Evolutionary conservation across 2,888 invertebrate genomes (phyloP).

Genomic region (Hedychridium roseum): DNA sequence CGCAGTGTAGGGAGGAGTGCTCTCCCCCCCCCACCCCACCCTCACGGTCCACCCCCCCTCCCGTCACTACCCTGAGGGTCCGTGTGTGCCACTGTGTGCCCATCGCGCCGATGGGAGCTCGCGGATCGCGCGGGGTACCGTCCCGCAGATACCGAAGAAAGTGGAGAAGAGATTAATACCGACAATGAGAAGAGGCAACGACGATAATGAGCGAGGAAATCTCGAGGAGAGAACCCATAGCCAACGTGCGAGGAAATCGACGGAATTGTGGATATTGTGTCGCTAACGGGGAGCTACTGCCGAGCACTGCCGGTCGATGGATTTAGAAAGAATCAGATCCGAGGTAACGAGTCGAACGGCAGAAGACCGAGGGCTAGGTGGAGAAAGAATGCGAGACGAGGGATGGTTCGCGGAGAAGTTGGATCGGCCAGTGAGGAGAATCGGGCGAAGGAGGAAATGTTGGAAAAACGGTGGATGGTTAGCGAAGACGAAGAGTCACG

Average conservation of each 20-base stretch:
- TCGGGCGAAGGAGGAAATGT: conserved; percentile 10
- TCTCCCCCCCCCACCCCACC: conserved; percentile 19
- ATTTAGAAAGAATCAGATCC: no score
- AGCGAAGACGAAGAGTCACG: conserved; percentile 5
- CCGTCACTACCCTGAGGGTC: neutral
- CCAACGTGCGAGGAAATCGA: no score
- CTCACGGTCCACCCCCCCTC: neutral
- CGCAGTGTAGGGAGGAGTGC: no score
- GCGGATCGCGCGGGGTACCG: no score
- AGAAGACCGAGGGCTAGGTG: conserved; percentile 12
- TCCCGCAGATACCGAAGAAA: conserved; percentile 4
- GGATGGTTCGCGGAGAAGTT: conserved; percentile 20
- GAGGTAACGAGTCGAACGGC: conserved; percentile 9
- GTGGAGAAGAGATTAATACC: conserved; percentile 5
- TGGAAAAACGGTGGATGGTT: no score
- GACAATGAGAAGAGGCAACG: no score
- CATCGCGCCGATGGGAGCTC: conserved; percentile 20
- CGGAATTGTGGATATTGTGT: no score
- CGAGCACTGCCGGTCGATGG: no score
- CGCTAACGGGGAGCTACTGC: no score
- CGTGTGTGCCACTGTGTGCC: neutral
- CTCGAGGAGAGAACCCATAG: no score
- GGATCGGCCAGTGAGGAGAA: conserved; percentile 15
- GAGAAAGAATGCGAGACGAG: conserved; percentile 12
- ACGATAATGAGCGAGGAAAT: no score